Base-by-base conservation (phyloP, 2,888 invertebrate species). In the Acleris literana region DNA sequence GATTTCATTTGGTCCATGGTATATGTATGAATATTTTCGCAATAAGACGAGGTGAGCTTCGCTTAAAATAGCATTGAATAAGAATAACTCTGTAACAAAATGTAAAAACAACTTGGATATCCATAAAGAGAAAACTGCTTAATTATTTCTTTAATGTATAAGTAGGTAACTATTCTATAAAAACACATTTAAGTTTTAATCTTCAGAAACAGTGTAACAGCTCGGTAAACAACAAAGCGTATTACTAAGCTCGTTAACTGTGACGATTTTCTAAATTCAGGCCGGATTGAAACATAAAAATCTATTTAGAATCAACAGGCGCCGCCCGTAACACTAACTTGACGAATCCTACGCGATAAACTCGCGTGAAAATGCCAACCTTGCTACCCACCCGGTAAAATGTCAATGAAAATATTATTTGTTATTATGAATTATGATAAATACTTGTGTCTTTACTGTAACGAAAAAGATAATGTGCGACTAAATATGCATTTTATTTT, bases 281-380 rank as follows among this genome's bases (percentile, higher is more conserved):
- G 44, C 7, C 39, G 49, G 44, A 60, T 60, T 18, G 3, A 22
- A 65, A 16, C 51, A 56, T 55, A 60, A 61, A 64, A 57, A 60
- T 75, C 73, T 74, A 74, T 78, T 76, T 76, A 71, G 77, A 76
- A 76, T 74, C 72, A 77, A 69, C 71, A 72, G 70, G 72, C 55
- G 63, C 59, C 58, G 55, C 44, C 64, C 44, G 51, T 56, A 68
- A 71, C 72, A 69, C 67, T 71, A 73, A 74, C 46, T 71, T 74
- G 70, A 76, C 73, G 78, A 74, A 74, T 76, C 64, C 55, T 59
- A 57, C 69, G 68, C 71, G 44, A 69, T 59, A 64, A 62, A 61
- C 39, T 39, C 39, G 39, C 13, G 13, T 13, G 39, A 63, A 64
- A n/a, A 49, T 9, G 9, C 69, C 65, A 67, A 71, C 77, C 76